These are phyloP conservation scores for Babylonia areolata DNA, from an alignment of 1,140 invertebrate genomes.

Conservation along the genomic window DNA sequence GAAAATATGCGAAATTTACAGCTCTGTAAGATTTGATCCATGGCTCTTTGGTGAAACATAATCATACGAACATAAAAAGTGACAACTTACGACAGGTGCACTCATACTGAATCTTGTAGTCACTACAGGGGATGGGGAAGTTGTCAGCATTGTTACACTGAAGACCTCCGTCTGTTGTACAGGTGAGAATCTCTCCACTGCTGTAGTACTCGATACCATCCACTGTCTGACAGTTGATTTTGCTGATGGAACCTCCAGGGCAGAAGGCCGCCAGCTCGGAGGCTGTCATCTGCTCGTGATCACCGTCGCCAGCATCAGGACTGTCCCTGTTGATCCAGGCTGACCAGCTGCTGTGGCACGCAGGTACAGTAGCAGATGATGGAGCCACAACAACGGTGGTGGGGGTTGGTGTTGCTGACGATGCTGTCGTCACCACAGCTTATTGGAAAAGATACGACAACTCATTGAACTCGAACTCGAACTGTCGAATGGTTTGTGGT, in stretches of 20 bases:
- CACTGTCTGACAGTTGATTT: conserved; percentile 57
- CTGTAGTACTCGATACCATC: conserved; percentile 53
- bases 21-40: no score
- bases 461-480: no score
- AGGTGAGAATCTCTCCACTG: conserved; percentile 58
- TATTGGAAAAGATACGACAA: no score
- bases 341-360: conserved; percentile 46
- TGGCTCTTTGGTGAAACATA: no score
- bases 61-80: neutral
- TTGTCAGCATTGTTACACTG: conserved; percentile 60
- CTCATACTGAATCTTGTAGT: conserved; percentile 75
- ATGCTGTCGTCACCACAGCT: neutral
- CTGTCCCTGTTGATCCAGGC: conserved; percentile 55
- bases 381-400: neutral
- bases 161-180: conserved; percentile 56
- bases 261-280: conserved; percentile 55
- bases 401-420: neutral
- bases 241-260: conserved; percentile 56
- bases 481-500: no score
- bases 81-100: conserved; percentile 71
- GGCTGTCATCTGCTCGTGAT: conserved; percentile 53
- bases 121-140: conserved; percentile 66
- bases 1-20: no score
- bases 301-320: conserved; percentile 44
- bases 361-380: neutral